Base-by-base conservation (phyloP, 2,888 invertebrate species). In the Eupithecia vulgata region DNA sequence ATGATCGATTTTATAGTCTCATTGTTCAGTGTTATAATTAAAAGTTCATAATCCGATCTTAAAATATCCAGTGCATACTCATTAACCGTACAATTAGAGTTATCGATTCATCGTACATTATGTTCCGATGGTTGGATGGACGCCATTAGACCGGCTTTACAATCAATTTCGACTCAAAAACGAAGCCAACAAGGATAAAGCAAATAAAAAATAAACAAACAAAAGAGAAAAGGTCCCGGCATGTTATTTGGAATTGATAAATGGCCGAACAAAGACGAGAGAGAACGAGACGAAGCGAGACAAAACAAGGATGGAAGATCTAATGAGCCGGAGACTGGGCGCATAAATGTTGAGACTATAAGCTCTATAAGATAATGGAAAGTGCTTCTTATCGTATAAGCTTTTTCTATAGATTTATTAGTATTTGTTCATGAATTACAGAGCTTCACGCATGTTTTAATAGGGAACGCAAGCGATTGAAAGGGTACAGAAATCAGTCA, bases 161-260 rank as follows among this genome's bases (percentile, higher is more conserved):
- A 94, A 94, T 94, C 93, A 94, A 94, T 94, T 93, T 91, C 84
- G 81, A 90, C 83, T 87, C 86, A 86, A 91, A 93, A 92, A 89
- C 81, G 86, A 88, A 87, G 83, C 84, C 85, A 88, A 90, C 87
- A 88, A 89, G 90, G 89, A 91, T 91, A 92, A 92, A 85, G 90
- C 91, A 91, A 93, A 92, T 91, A 94, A 93, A 94, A 93, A 93
- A 93, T 85, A 93, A 93, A 93, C 86, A 93, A 91, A 92, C 90
- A 90, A 82, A 89, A 86, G 87, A 90, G 89, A 91, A 93, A 93
- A 91, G 90, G 88, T 86, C 91, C 91, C 91, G 91, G 90, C 90
- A 93, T 93, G 94, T 93, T 94, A 94, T 94, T 94, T 93, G 91
- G 94, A 91, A 92, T 94, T 94, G 94, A 94, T 94, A 94, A 94